Evolutionary conservation across 2,797 vertebrate genomes (phyloP), one percentile per base, ranked within the genome.

Genomic region (Hirundo rustica): DNA sequence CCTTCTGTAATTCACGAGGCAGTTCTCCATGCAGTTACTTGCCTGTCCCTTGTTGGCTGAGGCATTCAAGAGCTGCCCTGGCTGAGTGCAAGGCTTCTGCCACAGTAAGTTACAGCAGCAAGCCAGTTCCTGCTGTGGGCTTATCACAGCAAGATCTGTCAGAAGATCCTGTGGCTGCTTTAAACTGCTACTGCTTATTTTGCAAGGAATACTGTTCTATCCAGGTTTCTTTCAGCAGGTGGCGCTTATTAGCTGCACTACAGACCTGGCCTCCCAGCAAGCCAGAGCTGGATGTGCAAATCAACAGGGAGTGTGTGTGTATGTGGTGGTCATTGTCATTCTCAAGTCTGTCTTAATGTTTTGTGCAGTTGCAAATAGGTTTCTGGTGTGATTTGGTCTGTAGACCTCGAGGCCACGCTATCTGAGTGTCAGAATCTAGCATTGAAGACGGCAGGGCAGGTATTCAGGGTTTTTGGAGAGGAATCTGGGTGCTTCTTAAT

Each of bases 161-260:
- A 14, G 11, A 66, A 50, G 32, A 42, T 55, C 34, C 44, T 32
- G 22, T 42, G 40, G 13, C 10, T 1, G 0, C 27, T 81, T 53
- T 60, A 32, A 73, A 61, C 25, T 51, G 8, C 34, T 71, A 0
- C 26, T 76, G 65, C 27, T 29, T n/a, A 30, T 60, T 85, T 74
- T 80, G 22, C 27, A 50, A 27, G 64, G 76, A 78, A 22, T 16
- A 7, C 20, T 72, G 50, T 74, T 93, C 34, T 87, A 26, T 47
- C 19, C n/a, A 26, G 26, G 36, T 55, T 88, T 82, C 36, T 53
- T 51, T 93, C 97, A 93, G 92, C 73, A 96, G 97, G 80, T 96
- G 97, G 97, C 86, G 62, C 54, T 34, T 81, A 18, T 36, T 34
- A 74, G 75, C 94, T 58, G 40, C 62, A 11, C 1, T 22, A 34